A percentile compares a stretch with the other conserved stretches of the same genome.
Conservation (phyloP, 2,888 invertebrate species). For the Aspidiotus rigidus region DNA sequence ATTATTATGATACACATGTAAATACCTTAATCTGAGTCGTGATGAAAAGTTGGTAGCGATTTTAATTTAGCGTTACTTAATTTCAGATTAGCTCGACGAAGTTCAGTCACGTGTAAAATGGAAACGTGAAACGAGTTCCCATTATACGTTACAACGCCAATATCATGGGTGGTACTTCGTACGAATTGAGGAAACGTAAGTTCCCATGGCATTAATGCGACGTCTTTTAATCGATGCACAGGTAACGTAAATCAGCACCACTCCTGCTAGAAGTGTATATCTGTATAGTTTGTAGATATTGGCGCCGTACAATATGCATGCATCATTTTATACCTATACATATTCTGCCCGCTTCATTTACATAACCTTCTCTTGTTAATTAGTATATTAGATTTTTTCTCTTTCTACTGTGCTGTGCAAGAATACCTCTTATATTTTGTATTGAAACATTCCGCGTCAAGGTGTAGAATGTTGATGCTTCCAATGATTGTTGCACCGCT, state of each 20-base stretch:
- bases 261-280: background rate
- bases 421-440: too few species aligned
- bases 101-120: conserved; percentile 2
- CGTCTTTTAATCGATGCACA: conserved; percentile 78
- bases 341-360: background rate
- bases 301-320: background rate
- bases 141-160: conserved; percentile 8
- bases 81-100: background rate
- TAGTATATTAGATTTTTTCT: background rate
- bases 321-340: background rate
- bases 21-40: too few species aligned
- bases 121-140: conserved; percentile 15
- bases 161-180: conserved; percentile 25
- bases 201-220: conserved; percentile 78
- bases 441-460: too few species aligned
- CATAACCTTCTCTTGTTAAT: background rate
- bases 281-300: background rate
- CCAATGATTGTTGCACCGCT: too few species aligned
- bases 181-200: conserved; percentile 38
- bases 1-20: too few species aligned
- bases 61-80: background rate
- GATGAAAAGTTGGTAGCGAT: too few species aligned
- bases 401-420: too few species aligned
- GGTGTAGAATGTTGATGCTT: too few species aligned
- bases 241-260: conserved; percentile 46